A percentile compares a stretch with the other conserved stretches of the same genome.
Evolutionary conservation across 2,888 invertebrate genomes (phyloP).

Genomic region (Drosophila nr. medialis): DNA sequence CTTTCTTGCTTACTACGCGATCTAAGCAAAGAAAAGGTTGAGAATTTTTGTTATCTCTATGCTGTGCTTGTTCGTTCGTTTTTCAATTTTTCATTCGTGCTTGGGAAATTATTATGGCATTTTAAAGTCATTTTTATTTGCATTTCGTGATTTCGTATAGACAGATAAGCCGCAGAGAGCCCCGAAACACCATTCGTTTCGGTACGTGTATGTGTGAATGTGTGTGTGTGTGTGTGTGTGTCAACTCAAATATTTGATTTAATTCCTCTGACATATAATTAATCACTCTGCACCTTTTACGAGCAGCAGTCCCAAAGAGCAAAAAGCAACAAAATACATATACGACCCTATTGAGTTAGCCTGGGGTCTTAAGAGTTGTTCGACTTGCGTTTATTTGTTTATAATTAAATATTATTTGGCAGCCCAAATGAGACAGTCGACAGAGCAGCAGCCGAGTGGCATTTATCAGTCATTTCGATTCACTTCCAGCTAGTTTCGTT

Average conservation of each 20-base stretch:
- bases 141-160: conserved; percentile 73
- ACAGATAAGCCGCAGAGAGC: conserved; percentile 60
- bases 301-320: conserved; percentile 30
- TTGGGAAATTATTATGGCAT: conserved; percentile 72
- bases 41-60: conserved; percentile 71
- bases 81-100: conserved; percentile 74
- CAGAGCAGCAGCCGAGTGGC: conserved; percentile 66
- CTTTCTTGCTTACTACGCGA: conserved; percentile 26
- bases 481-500: conserved; percentile 62
- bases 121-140: conserved; percentile 79
- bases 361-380: conserved; percentile 30
- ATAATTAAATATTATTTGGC: conserved; percentile 80
- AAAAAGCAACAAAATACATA: conserved; percentile 12
- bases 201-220: not conserved
- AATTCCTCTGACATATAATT: conserved; percentile 79
- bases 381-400: conserved; percentile 74
- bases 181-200: conserved; percentile 15
- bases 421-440: conserved; percentile 75
- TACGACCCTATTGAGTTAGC: conserved; percentile 39
- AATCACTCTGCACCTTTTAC: conserved; percentile 77
- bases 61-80: conserved; percentile 40
- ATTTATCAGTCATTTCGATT: conserved; percentile 73
- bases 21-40: conserved; percentile 43
- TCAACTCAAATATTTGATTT: conserved; percentile 79
- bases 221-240: conserved; percentile 53